Evolutionary conservation across 2,888 invertebrate genomes (phyloP).

Genomic region (Lampropteryx suffumata): DNA sequence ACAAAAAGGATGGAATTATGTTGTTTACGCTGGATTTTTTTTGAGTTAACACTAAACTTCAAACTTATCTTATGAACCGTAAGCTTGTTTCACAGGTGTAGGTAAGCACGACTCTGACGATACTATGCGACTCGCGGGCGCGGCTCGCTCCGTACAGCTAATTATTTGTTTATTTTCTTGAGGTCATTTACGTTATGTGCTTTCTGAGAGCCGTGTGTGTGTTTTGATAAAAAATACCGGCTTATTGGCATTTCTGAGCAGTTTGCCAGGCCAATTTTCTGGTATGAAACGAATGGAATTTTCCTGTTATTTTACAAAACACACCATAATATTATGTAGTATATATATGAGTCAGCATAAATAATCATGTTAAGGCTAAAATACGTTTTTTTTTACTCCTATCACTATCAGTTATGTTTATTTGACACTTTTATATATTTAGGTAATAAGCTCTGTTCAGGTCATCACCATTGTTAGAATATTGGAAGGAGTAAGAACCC

Average conservation of each 20-base stretch:
- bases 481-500: no score
- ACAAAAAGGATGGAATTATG: neutral
- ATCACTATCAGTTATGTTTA: no score
- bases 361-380: no score
- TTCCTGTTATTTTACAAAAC: neutral
- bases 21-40: neutral
- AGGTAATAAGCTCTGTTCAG: no score
- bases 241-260: neutral
- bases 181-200: conserved; percentile 27
- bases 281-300: neutral
- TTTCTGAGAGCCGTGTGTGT: conserved; percentile 22
- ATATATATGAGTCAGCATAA: no score
- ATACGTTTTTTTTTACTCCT: no score
- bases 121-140: conserved; percentile 10
- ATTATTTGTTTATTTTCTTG: conserved; percentile 34
- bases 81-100: conserved; percentile 15
- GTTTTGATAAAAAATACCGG: conserved; percentile 6
- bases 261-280: neutral
- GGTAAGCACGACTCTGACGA: conserved; percentile 14
- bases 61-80: neutral
- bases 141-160: conserved; percentile 13
- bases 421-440: no score
- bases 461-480: no score
- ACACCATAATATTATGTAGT: no score
- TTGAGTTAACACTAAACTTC: no score